These are phyloP conservation scores for Xiphorhynchus erythropygius DNA, from an alignment of 2,797 vertebrate genomes.

Conservation along the genomic window DNA sequence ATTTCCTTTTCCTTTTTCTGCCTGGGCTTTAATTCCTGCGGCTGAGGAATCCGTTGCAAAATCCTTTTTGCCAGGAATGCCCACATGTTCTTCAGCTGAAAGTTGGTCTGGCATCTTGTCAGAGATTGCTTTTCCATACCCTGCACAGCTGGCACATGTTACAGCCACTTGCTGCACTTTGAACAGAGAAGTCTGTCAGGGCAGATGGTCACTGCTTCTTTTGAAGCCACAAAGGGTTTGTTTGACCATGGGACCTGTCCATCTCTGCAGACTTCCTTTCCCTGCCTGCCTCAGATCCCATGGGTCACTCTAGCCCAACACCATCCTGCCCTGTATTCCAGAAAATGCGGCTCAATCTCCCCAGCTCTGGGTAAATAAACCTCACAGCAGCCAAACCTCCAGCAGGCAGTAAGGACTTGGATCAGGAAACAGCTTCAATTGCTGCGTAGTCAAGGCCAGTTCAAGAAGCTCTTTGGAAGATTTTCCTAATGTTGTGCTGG, in stretches of 20 bases:
- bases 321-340: neutral
- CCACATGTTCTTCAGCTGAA: neutral
- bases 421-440: constrained; percentile 68
- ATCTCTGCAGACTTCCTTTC: neutral
- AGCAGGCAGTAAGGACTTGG: neutral
- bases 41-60: neutral
- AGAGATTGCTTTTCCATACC: neutral
- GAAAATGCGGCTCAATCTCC: neutral
- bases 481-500: constrained; percentile 56
- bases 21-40: neutral
- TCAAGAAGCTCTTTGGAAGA: constrained; percentile 57
- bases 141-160: neutral
- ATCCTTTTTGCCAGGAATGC: constrained; percentile 1
- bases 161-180: neutral
- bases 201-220: neutral
- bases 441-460: constrained; percentile 51
- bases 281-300: neutral
- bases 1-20: constrained; percentile 19
- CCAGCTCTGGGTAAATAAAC: neutral
- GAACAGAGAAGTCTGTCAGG: neutral
- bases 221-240: neutral
- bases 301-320: neutral
- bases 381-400: neutral
- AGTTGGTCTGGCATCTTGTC: neutral
- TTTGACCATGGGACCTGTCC: neutral